A percentile compares a stretch with the other conserved stretches of the same genome.
These are phyloP conservation scores for Hipparchia semele DNA, from an alignment of 2,888 invertebrate genomes.

Conservation along the genomic window DNA sequence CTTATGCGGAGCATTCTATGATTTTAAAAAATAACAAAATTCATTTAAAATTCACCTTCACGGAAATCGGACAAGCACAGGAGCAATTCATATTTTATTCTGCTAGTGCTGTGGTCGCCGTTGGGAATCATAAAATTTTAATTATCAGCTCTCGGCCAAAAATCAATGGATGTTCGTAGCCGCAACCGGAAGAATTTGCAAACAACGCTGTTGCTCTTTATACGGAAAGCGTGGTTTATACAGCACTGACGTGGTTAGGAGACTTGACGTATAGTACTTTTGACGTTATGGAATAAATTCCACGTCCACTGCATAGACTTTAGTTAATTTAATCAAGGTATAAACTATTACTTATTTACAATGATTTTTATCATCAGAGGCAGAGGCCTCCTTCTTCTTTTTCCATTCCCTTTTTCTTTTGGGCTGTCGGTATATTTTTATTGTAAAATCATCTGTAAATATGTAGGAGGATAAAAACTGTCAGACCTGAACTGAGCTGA, in stretches of 20 bases:
- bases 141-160: conserved; percentile 19
- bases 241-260: not conserved
- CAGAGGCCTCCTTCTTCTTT: no score
- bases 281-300: not conserved
- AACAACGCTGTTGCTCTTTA: conserved; percentile 6
- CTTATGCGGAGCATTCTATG: no score
- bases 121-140: conserved; percentile 10
- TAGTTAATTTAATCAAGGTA: no score
- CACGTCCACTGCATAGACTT: no score
- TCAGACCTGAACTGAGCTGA: no score
- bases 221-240: not conserved
- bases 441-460: no score
- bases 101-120: not conserved
- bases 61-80: not conserved
- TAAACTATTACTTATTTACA: no score
- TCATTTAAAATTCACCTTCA: conserved; percentile 5
- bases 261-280: not conserved
- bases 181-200: conserved; percentile 3
- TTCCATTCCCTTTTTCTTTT: no score
- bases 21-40: not conserved
- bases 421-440: no score
- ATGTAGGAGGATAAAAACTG: no score
- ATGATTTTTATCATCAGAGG: no score
- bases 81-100: conserved; percentile 18
- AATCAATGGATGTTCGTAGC: conserved; percentile 13